phyloP scores from a whole-genome alignment of 2,888 invertebrate species.

The Eretmocerus hayati region DNA sequence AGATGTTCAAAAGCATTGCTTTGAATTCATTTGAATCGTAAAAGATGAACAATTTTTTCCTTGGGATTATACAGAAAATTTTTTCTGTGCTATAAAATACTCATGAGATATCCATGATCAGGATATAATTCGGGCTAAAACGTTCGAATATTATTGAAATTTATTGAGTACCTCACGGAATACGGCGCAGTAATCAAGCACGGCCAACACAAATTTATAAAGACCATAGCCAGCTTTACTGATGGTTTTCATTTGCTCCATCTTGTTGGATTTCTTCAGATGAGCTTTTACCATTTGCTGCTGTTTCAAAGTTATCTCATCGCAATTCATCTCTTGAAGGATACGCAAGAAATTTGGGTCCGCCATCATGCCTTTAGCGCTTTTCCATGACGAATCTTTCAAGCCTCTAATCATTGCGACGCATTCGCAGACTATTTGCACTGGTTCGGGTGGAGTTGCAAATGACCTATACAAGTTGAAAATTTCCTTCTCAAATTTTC shows the following conservation, averaged over 20 bases:
- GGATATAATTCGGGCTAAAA: too few relatives aligned
- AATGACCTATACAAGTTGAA: conserved; percentile 57
- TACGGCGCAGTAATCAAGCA: conserved; percentile 83
- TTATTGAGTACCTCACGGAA: conserved; percentile 65
- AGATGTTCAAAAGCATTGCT: conserved; percentile 30
- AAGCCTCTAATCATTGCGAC: conserved; percentile 77
- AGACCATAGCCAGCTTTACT: conserved; percentile 83
- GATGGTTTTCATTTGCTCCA: conserved; percentile 77
- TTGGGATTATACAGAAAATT: too few relatives aligned
- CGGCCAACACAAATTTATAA: conserved; percentile 77
- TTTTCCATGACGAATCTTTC: conserved; percentile 84
- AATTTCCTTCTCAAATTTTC: too few relatives aligned
- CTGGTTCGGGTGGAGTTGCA: conserved; percentile 83
- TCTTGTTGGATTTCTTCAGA: conserved; percentile 63
- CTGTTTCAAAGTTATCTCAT: conserved; percentile 65
- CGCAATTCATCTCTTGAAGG: conserved; percentile 81
- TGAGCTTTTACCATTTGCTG: conserved; percentile 65
- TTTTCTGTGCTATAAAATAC: too few relatives aligned
- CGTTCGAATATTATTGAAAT: too few relatives aligned
- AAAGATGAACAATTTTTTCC: too few relatives aligned
- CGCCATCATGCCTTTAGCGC: conserved; percentile 87
- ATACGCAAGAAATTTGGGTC: conserved; percentile 76
- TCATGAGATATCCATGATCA: too few relatives aligned
- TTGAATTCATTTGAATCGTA: neutral
- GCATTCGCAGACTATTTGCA: conserved; percentile 85